Evolutionary conservation across 2,888 invertebrate species (phyloP).

Genomic region (Bedellia somnulentella): DNA sequence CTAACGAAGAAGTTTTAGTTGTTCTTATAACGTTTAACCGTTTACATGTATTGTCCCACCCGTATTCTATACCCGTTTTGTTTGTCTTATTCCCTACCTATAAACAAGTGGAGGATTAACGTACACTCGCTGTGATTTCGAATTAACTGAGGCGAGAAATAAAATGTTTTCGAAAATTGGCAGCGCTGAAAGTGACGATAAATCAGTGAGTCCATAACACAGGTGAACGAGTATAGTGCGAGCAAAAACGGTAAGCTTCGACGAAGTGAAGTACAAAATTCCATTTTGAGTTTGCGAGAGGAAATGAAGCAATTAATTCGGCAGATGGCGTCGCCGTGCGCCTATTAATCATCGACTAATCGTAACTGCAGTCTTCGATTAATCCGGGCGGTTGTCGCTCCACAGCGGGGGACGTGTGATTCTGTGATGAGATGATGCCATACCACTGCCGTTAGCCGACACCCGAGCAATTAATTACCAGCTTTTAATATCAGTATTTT

Average conservation of each 20-base stretch:
- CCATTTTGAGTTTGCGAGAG: slow-evolving; percentile 53
- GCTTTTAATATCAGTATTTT: too few relatives aligned
- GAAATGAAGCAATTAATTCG: slow-evolving; percentile 61
- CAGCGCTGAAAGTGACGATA: slow-evolving; percentile 28
- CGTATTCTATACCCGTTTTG: slow-evolving; percentile 22
- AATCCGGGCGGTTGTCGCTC: slow-evolving; percentile 25
- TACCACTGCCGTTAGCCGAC: slow-evolving; percentile 8
- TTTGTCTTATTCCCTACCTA: slow-evolving; percentile 11
- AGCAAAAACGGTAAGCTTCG: slow-evolving; percentile 40
- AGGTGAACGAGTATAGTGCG: slow-evolving; percentile 36
- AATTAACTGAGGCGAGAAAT: background rate
- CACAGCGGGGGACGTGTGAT: slow-evolving; percentile 4
- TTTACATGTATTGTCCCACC: slow-evolving; percentile 15
- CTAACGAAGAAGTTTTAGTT: slow-evolving; percentile 46
- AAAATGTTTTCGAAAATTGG: slow-evolving; percentile 7
- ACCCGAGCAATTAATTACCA: too few relatives aligned
- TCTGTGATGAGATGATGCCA: slow-evolving; percentile 14
- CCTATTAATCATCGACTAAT: slow-evolving; percentile 60
- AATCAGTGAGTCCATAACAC: slow-evolving; percentile 36
- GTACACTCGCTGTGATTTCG: background rate
- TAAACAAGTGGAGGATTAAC: background rate
- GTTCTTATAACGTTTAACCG: slow-evolving; percentile 37
- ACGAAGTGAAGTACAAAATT: slow-evolving; percentile 54
- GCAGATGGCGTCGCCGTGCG: slow-evolving; percentile 58
- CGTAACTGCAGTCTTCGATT: slow-evolving; percentile 61